These are phyloP conservation scores for Xestia sexstrigata DNA, from an alignment of 2,888 invertebrate species.

Conservation along the genomic window DNA sequence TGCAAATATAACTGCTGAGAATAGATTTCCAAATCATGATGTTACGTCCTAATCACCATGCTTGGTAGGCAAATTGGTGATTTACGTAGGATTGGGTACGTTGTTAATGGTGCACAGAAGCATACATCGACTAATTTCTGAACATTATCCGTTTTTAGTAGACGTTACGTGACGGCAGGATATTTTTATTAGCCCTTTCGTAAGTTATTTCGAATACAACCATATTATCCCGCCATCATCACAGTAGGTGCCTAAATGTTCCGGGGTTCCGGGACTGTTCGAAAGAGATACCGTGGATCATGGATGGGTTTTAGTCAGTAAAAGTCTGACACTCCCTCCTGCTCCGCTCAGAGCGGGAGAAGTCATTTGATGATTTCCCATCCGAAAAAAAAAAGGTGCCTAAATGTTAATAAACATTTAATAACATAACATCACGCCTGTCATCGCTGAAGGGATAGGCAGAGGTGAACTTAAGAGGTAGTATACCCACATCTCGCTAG, in stretches of 20 bases:
- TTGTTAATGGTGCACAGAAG: neutral
- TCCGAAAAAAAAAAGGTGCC: too few species aligned
- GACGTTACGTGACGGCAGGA: neutral
- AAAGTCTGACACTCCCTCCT: too few species aligned
- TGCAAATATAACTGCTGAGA: neutral
- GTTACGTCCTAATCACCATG: neutral
- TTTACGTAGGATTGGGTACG: neutral
- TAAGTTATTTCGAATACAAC: neutral
- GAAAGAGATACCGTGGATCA: too few species aligned
- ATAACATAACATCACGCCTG: neutral
- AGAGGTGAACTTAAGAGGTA: too few species aligned
- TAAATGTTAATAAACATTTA: constrained; percentile 18
- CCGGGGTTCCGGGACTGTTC: too few species aligned
- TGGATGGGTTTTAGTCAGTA: too few species aligned
- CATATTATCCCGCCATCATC: neutral
- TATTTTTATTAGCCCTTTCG: neutral
- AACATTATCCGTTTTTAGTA: neutral
- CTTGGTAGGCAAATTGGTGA: neutral
- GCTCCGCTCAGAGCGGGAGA: too few species aligned
- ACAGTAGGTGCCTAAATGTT: neutral
- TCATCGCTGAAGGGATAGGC: too few species aligned
- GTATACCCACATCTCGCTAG: too few species aligned
- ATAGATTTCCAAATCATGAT: neutral
- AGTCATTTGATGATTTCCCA: too few species aligned
- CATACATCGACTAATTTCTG: neutral